Evolutionary conservation across 2,113 vertebrate genomes (phyloP).

Genomic region (Colistium nudipinnis): DNA sequence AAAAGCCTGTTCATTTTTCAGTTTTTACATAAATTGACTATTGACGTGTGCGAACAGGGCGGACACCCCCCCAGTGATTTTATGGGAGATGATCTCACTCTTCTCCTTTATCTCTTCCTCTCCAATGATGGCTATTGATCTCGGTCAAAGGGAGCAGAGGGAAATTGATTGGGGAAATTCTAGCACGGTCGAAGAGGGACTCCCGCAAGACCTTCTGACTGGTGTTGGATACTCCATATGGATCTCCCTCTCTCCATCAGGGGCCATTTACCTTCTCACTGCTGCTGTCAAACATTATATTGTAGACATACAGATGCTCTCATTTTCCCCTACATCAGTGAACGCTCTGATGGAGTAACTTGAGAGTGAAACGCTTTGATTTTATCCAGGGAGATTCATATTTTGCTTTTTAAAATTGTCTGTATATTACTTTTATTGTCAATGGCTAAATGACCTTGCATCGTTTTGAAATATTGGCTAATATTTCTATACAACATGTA

Average conservation of each 20-base stretch:
- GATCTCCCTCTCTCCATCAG: slow-evolving; percentile 54
- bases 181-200: slow-evolving; percentile 61
- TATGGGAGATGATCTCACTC: slow-evolving; percentile 67
- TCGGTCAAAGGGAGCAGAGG: slow-evolving; percentile 61
- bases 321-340: neutral
- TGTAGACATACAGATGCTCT: slow-evolving; percentile 19
- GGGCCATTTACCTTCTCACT: slow-evolving; percentile 63
- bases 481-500: too few species aligned
- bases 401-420: neutral
- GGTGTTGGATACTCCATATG: slow-evolving; percentile 53
- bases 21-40: neutral
- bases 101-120: slow-evolving; percentile 67
- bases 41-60: slow-evolving; percentile 12
- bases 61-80: slow-evolving; percentile 41
- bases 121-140: slow-evolving; percentile 75
- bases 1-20: slow-evolving; percentile 1
- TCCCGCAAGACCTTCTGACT: slow-evolving; percentile 59
- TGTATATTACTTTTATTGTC: too few species aligned
- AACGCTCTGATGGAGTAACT: too few species aligned
- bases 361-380: neutral
- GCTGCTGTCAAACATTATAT: slow-evolving; percentile 68
- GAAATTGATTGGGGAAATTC: slow-evolving; percentile 77
- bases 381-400: neutral
- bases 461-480: too few species aligned
- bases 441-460: too few species aligned